Percentiles rank a stretch among this genome's conserved stretches.
Evolutionary conservation across 1,140 invertebrate genomes (phyloP).

Genomic region (Drosophila truncata): DNA sequence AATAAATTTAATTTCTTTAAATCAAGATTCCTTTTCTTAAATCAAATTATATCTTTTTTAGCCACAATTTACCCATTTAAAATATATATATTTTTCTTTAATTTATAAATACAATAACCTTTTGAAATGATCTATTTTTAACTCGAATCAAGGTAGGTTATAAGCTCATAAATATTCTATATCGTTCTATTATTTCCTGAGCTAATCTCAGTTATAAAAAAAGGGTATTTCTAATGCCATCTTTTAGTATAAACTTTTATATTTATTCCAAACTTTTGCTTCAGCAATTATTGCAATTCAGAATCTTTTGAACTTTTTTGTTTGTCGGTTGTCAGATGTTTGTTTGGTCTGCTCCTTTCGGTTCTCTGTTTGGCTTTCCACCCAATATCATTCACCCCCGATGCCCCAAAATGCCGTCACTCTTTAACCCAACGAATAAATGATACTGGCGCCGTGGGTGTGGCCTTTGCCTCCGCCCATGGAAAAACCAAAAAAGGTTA

Average conservation of each 20-base stretch:
- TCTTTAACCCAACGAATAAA: constrained; percentile 20
- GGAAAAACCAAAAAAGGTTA: constrained; percentile 57
- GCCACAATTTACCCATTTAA: too few species aligned
- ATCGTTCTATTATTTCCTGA: too few species aligned
- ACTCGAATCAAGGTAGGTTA: not conserved
- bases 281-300: constrained; percentile 32
- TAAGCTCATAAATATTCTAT: not conserved
- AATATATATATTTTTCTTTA: too few species aligned
- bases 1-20: not conserved
- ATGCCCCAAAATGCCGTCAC: constrained; percentile 15
- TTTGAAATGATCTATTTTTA: not conserved
- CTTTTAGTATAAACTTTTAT: not conserved
- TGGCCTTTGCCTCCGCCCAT: not conserved
- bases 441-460: constrained; percentile 16
- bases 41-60: too few species aligned
- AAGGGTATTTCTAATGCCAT: constrained; percentile 1
- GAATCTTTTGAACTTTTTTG: constrained; percentile 50
- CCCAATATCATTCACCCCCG: constrained; percentile 28
- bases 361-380: constrained; percentile 42
- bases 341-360: constrained; percentile 33
- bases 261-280: constrained; percentile 31
- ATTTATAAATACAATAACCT: too few species aligned
- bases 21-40: not conserved
- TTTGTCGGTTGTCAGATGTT: constrained; percentile 30
- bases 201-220: not conserved